Evolutionary conservation across 2,888 invertebrate genomes (phyloP).

Genomic region (Tridacna crocea): DNA sequence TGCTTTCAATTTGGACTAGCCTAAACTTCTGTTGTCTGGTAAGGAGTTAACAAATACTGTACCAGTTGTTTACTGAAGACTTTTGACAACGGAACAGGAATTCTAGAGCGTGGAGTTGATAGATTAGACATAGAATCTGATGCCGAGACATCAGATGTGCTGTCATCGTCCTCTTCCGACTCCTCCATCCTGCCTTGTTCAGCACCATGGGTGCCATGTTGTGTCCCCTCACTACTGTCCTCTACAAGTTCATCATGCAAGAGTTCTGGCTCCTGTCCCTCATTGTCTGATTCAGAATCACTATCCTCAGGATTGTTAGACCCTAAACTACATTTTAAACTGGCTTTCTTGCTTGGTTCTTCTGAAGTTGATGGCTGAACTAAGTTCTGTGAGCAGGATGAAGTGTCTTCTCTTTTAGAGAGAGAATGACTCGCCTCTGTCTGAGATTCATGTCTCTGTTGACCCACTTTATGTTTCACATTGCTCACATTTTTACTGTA

Average conservation of each 20-base stretch:
- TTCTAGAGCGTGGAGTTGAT: conserved; percentile 56
- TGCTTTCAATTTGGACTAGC: no score
- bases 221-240: conserved; percentile 41
- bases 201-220: conserved; percentile 36
- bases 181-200: neutral
- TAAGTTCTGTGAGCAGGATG: neutral
- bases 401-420: neutral
- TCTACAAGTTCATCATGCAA: conserved; percentile 49
- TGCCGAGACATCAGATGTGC: conserved; percentile 34
- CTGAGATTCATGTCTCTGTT: conserved; percentile 6
- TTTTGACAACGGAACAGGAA: conserved; percentile 58
- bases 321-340: conserved; percentile 2
- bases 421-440: neutral
- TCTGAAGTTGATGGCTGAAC: conserved; percentile 17
- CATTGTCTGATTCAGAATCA: conserved; percentile 17
- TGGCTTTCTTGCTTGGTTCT: neutral
- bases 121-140: conserved; percentile 40
- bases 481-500: neutral
- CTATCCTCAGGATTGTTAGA: conserved; percentile 20
- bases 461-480: neutral
- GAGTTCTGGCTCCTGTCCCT: conserved; percentile 32
- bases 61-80: conserved; percentile 38
- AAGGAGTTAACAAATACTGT: neutral
- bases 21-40: no score
- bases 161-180: conserved; percentile 11